Base-by-base conservation (phyloP, 2,888 invertebrate species). In the Esperia sulphurella region DNA sequence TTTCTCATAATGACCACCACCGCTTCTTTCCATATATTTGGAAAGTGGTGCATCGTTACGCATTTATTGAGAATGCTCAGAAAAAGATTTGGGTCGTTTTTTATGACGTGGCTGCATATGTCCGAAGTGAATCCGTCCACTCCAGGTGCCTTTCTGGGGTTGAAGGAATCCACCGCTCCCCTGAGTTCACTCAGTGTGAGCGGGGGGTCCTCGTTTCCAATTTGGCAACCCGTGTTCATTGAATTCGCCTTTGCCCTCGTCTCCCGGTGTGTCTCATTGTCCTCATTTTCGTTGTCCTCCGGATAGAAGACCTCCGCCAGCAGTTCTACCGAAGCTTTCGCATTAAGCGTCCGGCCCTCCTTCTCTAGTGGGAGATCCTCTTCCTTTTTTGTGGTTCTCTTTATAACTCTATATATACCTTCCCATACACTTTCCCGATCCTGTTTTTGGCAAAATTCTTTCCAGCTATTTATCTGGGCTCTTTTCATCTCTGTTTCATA, bases 301-400 rank as follows among this genome's bases (percentile, higher is more conserved):
- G 48, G 53, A 41, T 43, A 56, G 43, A 57, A 54, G 0, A 53
- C 51, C 0, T 46, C 41, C 0, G 57, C 54, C 4, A 57, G 37
- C 0, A 51, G 42, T 8, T 29, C 8, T 0, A 43, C 50, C 2
- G 56, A 56, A 5, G 43, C 49, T 10, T 46, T 14, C 1, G 51
- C n/a, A 9, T 42, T 13, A 8, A 52, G 14, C 2, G 14, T n/a
- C 8, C 8, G 33, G 1, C 33, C 38, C 8, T 40, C 31, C 10
- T 8, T 9, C 8, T 5, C 13, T 9, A 37, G 37, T 8, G 43
- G 21, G 0, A 46, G 21, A 9, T 54, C 48, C 7, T 52, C 53
- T 4, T 43, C 29, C 31, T 49, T 44, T 6, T 10, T 44, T 0
- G 13, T 10, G 28, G 39, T 30, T 0, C 29, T 7, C 3, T 44